Base-by-base conservation (phyloP, 2,888 invertebrate species). In the Vesta saturnalis region DNA sequence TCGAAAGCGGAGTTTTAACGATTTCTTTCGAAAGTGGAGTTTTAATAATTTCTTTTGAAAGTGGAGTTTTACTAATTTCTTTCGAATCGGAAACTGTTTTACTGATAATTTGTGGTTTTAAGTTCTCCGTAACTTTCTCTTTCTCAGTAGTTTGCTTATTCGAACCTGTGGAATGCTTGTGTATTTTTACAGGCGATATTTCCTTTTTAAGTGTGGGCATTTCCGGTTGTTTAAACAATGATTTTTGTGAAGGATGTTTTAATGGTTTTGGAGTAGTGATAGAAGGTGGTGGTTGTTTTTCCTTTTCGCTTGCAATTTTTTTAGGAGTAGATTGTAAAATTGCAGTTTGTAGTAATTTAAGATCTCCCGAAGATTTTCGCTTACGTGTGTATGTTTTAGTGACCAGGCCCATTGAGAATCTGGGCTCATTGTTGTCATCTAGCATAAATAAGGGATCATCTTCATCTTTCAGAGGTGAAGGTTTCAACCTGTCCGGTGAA, bases 321-420 rank as follows among this genome's bases (percentile, higher is more conserved):
- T 39, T 58, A n/a, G n/a, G n/a, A 3, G 14, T 39, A 5, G 58
- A 35, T 35, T 58, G 58, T 3, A 58, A 19, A 15, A 58, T 39
- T 15, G 54, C 16, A 0, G 63, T 6, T 1, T 22, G 14, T 22
- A 57, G 12, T 0, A 30, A n/a, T 46, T 65, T 55, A 6, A 61
- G n/a, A n/a, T 71, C 71, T 21, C 78, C 80, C 0, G 71, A 71
- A 1, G 80, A 77, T 72, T 82, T 83, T 4, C 82, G 75, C 75
- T 84, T 84, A 47, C 83, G 76, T 0, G 83, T 82, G 63, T 84
- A 84, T 0, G 84, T 84, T 76, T 83, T 84, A 21, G 81, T 67
- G 3, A 80, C 79, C 72, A 76, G 77, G 60, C 76, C 80, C 8
- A 81, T 79, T 63, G 78, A 78, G 15, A 82, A 75, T 72, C 77